phyloP scores from a whole-genome alignment of 2,888 invertebrate species.

The Adelognathus sp. region DNA sequence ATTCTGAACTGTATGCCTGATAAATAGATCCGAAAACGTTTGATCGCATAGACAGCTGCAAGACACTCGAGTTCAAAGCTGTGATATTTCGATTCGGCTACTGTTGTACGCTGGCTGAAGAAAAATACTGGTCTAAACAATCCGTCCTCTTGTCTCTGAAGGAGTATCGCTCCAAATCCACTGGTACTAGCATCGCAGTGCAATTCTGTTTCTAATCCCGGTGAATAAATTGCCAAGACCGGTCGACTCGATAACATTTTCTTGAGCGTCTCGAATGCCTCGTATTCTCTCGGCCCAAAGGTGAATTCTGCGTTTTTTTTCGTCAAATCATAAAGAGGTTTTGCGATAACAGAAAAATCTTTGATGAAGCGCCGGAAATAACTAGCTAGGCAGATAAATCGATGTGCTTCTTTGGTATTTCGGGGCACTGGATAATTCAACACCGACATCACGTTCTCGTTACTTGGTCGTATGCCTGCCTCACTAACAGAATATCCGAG shows the following conservation, averaged over 20 bases:
- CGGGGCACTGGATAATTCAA: constrained; percentile 57
- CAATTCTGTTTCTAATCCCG: constrained; percentile 66
- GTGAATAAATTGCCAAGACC: constrained; percentile 70
- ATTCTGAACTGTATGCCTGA: constrained; percentile 66
- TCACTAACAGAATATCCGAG: constrained; percentile 34
- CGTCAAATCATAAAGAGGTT: constrained; percentile 44
- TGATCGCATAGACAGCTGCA: constrained; percentile 58
- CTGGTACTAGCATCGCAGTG: constrained; percentile 71
- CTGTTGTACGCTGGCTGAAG: constrained; percentile 67
- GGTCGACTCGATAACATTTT: constrained; percentile 57
- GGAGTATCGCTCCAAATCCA: constrained; percentile 69
- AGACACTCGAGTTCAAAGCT: constrained; percentile 71
- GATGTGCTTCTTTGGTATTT: constrained; percentile 51
- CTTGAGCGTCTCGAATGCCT: constrained; percentile 63
- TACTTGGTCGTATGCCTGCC: constrained; percentile 51
- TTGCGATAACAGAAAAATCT: constrained; percentile 52
- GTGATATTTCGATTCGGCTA: constrained; percentile 66
- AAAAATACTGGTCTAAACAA: constrained; percentile 65
- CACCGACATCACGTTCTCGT: constrained; percentile 32
- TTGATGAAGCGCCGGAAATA: constrained; percentile 61
- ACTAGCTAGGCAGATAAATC: constrained; percentile 53
- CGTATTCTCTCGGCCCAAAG: constrained; percentile 61
- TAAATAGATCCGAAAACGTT: constrained; percentile 66
- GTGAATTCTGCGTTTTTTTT: constrained; percentile 52
- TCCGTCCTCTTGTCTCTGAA: constrained; percentile 66